Evolutionary conservation across 2,888 invertebrate genomes (phyloP), one percentile per base, ranked within the genome.

Genomic region (Aphidoletes aphidimyza): DNA sequence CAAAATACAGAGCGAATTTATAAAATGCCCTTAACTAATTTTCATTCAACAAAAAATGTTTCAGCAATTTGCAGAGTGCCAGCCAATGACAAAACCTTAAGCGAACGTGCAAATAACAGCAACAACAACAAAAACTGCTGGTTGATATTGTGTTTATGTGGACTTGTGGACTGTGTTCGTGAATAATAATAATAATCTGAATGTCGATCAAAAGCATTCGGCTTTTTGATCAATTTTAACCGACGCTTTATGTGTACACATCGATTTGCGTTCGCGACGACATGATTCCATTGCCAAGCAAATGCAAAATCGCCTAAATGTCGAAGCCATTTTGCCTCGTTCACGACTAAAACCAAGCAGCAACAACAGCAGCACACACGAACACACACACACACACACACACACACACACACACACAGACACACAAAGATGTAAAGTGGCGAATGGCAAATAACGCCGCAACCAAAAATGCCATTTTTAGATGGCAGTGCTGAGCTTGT

Each of bases 201-300:
- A 69, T 69, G 69, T 69, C 69, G 69, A 69, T 69, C 69, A 30
- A 22, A 69, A 69, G 69, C 69, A 69, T 69, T 69, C 30, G 69
- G 69, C 69, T 69, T 69, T 69, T 69, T 69, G 69, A 69, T 69
- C 69, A 69, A 69, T 69, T 69, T n/a, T 69, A 69, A 69, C 69
- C 69, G 69, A 69, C 69, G 69, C 30, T 26, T 26, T 30, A 54
- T 26, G 69, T 69, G 26, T 6, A 69, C 69, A 30, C 69, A 69
- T 30, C 69, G 69, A 69, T 69, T 69, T 69, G 69, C 0, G n/a
- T n/a, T n/a, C n/a, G 22, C 54, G 19, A 19, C 2, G 47, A 47
- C 54, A 22, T 54, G 54, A 54, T 54, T 54, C 22, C 17, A 5
- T 26, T 26, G n/a, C 14, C n/a, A n/a, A 30, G 34, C 81, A 81